phyloP scores from a whole-genome alignment of 1,140 invertebrate genomes.

The Whitmania pigra region DNA sequence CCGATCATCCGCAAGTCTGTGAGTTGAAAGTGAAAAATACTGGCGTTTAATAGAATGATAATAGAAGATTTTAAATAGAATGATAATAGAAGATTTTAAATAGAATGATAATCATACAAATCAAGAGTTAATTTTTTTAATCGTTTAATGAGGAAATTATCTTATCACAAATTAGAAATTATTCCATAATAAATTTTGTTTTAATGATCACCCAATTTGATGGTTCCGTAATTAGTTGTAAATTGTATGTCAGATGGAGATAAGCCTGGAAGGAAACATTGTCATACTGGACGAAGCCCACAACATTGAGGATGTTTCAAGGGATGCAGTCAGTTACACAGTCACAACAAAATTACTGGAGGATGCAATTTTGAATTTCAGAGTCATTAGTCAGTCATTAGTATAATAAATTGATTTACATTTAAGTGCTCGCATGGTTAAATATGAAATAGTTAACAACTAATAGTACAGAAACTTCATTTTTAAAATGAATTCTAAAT shows the following conservation, averaged over 20 bases:
- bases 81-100: too few relatives aligned
- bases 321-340: slow-evolving; percentile 66
- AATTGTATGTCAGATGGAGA: slow-evolving; percentile 42
- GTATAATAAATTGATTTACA: background rate
- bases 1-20: slow-evolving; percentile 58
- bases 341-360: slow-evolving; percentile 48
- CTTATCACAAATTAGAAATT: background rate
- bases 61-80: too few relatives aligned
- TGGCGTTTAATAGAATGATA: background rate
- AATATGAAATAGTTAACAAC: too few relatives aligned
- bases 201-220: background rate
- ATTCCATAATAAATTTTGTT: background rate
- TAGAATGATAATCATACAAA: too few relatives aligned
- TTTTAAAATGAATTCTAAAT: too few relatives aligned
- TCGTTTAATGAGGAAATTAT: background rate
- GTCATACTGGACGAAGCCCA: slow-evolving; percentile 92
- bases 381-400: slow-evolving; percentile 32
- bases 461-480: too few relatives aligned
- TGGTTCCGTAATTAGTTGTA: background rate
- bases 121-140: too few relatives aligned
- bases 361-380: slow-evolving; percentile 44
- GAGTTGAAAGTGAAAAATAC: background rate
- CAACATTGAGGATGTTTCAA: slow-evolving; percentile 72
- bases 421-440: background rate
- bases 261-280: slow-evolving; percentile 47